Base-by-base conservation (phyloP, 2,797 vertebrate species). In the Hoplostethus atlanticus region DNA sequence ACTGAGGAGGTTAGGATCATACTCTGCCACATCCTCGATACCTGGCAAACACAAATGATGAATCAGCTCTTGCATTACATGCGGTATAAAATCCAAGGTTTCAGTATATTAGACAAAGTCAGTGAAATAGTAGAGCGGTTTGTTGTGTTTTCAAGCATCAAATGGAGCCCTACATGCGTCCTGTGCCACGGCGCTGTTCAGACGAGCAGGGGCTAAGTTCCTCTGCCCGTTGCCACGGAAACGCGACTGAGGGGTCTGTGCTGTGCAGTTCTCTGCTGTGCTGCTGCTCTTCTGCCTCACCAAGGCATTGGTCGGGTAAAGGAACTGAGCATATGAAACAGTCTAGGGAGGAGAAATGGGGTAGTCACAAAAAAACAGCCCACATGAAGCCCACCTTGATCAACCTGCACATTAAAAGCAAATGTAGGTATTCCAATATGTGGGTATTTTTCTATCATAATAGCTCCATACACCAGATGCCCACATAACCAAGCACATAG, bases 1-100 rank as follows among this genome's bases (percentile, higher is more conserved):
- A 36, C 97, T 98, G 80, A 99, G 94, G 64, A 99, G 92, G 92
- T 98, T 93, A 8, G 98, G 98, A 81, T 99, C 96, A 9, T 99
- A 99, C 62, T 99, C 98, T 0, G 80, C 31, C 1, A 91, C 46
- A 25, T 99, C 98, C 11, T 96, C 97, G 0, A 47, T 51, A 84
- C 91, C 97, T 99, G n/a, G 85, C 15, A n/a, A 66, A 79, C 2
- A 25, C 57, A 40, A 10, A 30, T 58, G 62, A 65, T 5, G 38
- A 58, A 30, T 28, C 17, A 53, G 61, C 17, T 25, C 28, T 3
- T 3, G 15, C 15, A 16, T 57, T 44, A 44, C 42, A 11, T 44
- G 11, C 12, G 34, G 64, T 3, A 16, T 30, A 67, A n/a, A 52
- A 73, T 25, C 67, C 44, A 13, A 50, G 36, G 48, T n/a, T n/a